Conservation (phyloP, 2,888 invertebrate genomes). For the Eledona agricola region DNA sequence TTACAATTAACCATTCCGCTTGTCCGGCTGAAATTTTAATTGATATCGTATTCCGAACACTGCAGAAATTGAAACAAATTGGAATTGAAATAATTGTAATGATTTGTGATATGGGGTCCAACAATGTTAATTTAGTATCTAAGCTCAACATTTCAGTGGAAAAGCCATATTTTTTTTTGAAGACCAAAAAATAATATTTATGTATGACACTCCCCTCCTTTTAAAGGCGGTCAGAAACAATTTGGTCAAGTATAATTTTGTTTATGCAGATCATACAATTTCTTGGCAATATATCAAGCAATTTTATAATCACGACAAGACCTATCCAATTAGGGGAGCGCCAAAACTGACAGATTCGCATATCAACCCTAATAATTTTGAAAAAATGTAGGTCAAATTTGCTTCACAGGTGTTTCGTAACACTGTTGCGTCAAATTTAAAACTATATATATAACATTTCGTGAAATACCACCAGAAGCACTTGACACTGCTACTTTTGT, state of each 20-base stretch:
- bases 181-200: slow-evolving; percentile 7
- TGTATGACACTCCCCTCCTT: slow-evolving; percentile 29
- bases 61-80: not conserved
- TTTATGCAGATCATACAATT: slow-evolving; percentile 15
- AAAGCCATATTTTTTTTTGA: slow-evolving; percentile 17
- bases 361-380: slow-evolving; percentile 37
- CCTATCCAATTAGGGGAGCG: slow-evolving; percentile 24
- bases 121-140: not conserved
- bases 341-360: slow-evolving; percentile 41
- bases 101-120: slow-evolving; percentile 3
- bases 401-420: slow-evolving; percentile 40
- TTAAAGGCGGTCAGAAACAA: slow-evolving; percentile 37
- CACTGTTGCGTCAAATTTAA: slow-evolving; percentile 37
- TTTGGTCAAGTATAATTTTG: slow-evolving; percentile 32
- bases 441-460: slow-evolving; percentile 30
- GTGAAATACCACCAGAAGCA: slow-evolving; percentile 29
- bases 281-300: slow-evolving; percentile 33
- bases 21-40: not conserved
- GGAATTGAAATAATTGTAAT: not conserved
- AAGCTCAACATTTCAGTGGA: slow-evolving; percentile 14
- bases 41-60: not conserved
- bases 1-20: slow-evolving; percentile 1
- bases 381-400: slow-evolving; percentile 41
- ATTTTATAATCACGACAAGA: slow-evolving; percentile 39
- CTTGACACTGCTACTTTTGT: slow-evolving; percentile 29